Evolutionary conservation across 2,797 vertebrate species (phyloP).

Genomic region (Acanthornis magna): DNA sequence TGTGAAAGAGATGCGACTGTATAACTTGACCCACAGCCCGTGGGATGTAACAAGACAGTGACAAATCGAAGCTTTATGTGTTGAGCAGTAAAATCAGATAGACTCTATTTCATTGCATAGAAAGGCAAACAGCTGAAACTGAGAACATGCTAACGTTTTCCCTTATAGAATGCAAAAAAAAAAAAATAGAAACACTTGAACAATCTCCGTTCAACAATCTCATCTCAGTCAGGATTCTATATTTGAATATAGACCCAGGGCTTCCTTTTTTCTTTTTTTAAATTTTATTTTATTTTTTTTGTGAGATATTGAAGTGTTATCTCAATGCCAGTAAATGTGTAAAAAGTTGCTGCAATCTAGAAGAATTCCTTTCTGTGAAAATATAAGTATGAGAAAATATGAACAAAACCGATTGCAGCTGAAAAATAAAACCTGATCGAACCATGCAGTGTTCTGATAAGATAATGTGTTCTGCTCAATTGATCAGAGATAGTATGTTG

Average conservation of each 20-base stretch:
- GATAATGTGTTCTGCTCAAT: neutral
- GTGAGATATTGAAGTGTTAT: neutral
- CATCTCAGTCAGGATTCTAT: neutral
- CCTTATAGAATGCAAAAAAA: neutral
- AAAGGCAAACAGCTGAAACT: neutral
- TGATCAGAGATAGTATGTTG: neutral
- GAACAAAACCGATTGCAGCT: neutral
- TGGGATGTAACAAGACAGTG: neutral
- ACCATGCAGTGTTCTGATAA: neutral
- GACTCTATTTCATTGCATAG: neutral
- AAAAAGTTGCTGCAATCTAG: constrained; percentile 56
- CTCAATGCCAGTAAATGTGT: neutral
- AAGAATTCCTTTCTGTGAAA: neutral
- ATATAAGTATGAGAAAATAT: neutral
- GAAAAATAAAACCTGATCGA: neutral
- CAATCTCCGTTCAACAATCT: neutral
- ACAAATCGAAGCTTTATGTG: neutral
- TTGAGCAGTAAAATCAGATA: neutral
- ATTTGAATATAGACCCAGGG: neutral
- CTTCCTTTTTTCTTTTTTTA: neutral
- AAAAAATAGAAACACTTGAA: neutral
- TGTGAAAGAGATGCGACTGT: neutral
- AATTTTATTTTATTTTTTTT: no score
- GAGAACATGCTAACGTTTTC: neutral
- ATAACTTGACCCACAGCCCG: neutral